Conservation (phyloP, 2,797 vertebrate species). For the Enteromius radiatus region DNA sequence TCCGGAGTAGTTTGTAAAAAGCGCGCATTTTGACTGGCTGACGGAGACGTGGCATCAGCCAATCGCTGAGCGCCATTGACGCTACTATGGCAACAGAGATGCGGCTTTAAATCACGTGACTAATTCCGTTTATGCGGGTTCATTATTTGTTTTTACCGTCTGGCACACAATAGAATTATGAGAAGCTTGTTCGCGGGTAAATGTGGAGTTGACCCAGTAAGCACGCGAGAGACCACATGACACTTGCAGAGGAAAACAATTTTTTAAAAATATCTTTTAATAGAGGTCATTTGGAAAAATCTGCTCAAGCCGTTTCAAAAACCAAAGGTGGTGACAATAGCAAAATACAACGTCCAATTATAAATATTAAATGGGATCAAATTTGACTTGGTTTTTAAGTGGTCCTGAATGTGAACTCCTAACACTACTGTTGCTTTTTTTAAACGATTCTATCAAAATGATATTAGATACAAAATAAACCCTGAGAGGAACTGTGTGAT, state of each 20-base stretch:
- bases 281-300: slow-evolving; percentile 67
- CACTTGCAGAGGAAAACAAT: background rate
- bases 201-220: background rate
- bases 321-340: slow-evolving; percentile 54
- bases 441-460: slow-evolving; percentile 55
- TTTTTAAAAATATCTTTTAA: slow-evolving; percentile 73
- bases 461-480: slow-evolving; percentile 65
- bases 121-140: background rate
- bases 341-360: slow-evolving; percentile 54
- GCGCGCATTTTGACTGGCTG: slow-evolving; percentile 73
- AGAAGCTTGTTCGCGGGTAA: background rate
- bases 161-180: slow-evolving; percentile 7
- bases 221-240: background rate
- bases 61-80: slow-evolving; percentile 58
- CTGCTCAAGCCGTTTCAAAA: slow-evolving; percentile 64
- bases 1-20: slow-evolving; percentile 81
- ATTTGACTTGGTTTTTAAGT: slow-evolving; percentile 49
- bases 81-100: slow-evolving; percentile 48
- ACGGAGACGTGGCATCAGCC: slow-evolving; percentile 48
- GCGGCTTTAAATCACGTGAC: slow-evolving; percentile 59
- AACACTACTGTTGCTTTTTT: slow-evolving; percentile 41
- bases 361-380: slow-evolving; percentile 61
- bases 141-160: background rate
- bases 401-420: slow-evolving; percentile 47
- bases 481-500: slow-evolving; percentile 67